Percentiles rank a stretch among this genome's conserved stretches.
These are phyloP conservation scores for Triops longicaudatus DNA, from an alignment of 1,140 invertebrate genomes.

Conservation along the genomic window DNA sequence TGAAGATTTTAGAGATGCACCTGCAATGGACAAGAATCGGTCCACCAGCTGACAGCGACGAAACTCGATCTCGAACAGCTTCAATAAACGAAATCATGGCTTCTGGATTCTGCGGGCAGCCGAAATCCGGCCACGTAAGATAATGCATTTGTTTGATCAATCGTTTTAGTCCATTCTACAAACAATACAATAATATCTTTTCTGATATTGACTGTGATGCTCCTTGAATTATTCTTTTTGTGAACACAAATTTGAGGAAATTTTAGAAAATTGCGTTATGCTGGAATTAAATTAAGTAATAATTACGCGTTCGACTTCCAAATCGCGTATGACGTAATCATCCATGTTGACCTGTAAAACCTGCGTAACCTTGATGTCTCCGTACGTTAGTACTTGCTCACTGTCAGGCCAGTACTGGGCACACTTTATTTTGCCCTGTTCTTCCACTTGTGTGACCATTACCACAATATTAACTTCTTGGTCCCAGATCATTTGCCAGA, in stretches of 20 bases:
- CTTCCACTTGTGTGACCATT: conserved; percentile 68
- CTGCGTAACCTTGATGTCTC: conserved; percentile 44
- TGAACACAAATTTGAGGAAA: not conserved
- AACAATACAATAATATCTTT: no score
- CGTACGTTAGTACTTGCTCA: conserved; percentile 42
- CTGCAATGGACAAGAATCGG: conserved; percentile 97
- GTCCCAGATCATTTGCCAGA: conserved; percentile 74
- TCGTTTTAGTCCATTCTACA: conserved; percentile 44
- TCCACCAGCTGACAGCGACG: conserved; percentile 44
- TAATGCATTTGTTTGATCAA: conserved; percentile 53
- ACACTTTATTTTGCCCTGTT: conserved; percentile 65
- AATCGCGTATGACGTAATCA: conserved; percentile 46
- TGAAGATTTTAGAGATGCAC: conserved; percentile 34
- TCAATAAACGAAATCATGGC: conserved; percentile 89
- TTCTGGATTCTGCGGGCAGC: conserved; percentile 87
- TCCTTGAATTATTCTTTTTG: no score
- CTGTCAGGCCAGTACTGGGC: conserved; percentile 55
- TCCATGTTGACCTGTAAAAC: conserved; percentile 44
- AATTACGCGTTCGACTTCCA: conserved; percentile 45
- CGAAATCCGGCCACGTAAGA: conserved; percentile 65
- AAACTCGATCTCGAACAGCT: conserved; percentile 77
- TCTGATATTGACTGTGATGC: no score
- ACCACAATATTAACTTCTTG: conserved; percentile 62
- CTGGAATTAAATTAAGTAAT: conserved; percentile 9
- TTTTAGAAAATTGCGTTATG: conserved; percentile 12